Evolutionary conservation across 2,113 vertebrate genomes (phyloP), one percentile per base, ranked within the genome.

Genomic region (Aphyosemion australe): DNA sequence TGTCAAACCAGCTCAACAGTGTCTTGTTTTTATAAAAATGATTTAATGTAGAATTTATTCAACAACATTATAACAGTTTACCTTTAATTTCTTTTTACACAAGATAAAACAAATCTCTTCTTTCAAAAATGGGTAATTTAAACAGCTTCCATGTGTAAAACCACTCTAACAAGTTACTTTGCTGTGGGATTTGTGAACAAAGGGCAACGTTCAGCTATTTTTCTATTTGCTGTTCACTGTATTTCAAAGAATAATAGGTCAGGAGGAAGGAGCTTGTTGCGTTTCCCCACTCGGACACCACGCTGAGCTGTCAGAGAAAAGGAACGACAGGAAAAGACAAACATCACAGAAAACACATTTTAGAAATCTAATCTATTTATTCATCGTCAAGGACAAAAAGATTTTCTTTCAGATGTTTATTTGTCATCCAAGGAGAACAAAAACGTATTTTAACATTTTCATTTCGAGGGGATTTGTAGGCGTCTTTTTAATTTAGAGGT

Each of bases 281-380:
- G 55, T 77, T 75, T 71, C 55, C 31, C 12, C 21, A 70, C 19
- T 26, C 11, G 6, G 58, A 32, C 39, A 47, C 55, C 75, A 65
- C 12, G 73, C 70, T 75, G 76, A 15, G 71, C 45, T 31, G 39
- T 66, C 51, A 45, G 41, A 72, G 61, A 39, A 56, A 85, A 72
- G 61, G 43, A 56, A 85, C 74, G 69, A 50, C 68, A 54, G 59
- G 55, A 53, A 47, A 46, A 51, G 49, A 58, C 80, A 43, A 51
- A 26, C 50, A 45, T 21, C 15, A 39, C 53, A 20, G 16, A 21
- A 64, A 61, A 79, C 32, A 63, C 63, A 57, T 20, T 26, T 26
- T 26, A 5, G 15, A 49, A 58, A 26, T 65, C 2, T 50, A 7
- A 49, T 39, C 6, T 21, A 12, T 0, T 49, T 37, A 13, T 51